Evolutionary conservation across 2,888 invertebrate species (phyloP).

Genomic region (Netelia virgata): DNA sequence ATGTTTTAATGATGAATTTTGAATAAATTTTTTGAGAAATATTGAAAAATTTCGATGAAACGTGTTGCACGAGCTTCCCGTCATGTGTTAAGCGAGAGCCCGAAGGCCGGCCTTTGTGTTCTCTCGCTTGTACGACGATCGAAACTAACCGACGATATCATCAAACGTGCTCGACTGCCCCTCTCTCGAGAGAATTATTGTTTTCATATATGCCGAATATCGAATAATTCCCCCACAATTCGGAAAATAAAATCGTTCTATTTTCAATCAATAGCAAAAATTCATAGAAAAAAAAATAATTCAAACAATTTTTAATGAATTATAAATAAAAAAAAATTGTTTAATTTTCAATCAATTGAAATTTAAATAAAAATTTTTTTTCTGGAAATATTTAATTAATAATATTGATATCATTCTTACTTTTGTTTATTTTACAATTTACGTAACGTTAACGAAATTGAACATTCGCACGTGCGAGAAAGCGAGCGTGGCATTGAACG

Average conservation of each 20-base stretch:
- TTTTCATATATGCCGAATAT: neutral
- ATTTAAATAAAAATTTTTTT: neutral
- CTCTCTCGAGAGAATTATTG: no score
- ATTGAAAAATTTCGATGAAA: no score
- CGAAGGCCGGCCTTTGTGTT: conserved; percentile 12
- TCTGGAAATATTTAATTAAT: neutral
- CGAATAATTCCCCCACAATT: no score
- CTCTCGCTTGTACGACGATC: conserved; percentile 24
- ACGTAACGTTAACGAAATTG: neutral
- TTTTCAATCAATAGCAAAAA: no score
- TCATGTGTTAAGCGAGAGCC: no score
- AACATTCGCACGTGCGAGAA: neutral
- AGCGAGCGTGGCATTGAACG: conserved; percentile 17
- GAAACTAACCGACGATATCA: conserved; percentile 30
- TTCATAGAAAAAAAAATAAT: no score
- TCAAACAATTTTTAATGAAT: no score
- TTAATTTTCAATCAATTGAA: no score
- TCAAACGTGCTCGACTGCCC: neutral
- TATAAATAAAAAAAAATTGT: no score
- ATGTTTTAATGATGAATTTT: neutral
- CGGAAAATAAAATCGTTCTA: no score
- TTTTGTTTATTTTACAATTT: neutral
- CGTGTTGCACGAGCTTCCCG: neutral
- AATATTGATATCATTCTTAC: neutral
- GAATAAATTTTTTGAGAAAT: no score